A percentile compares a stretch with the other conserved stretches of the same genome.
Conservation (phyloP, 1,140 invertebrate species). For the Dysdera silvatica region DNA sequence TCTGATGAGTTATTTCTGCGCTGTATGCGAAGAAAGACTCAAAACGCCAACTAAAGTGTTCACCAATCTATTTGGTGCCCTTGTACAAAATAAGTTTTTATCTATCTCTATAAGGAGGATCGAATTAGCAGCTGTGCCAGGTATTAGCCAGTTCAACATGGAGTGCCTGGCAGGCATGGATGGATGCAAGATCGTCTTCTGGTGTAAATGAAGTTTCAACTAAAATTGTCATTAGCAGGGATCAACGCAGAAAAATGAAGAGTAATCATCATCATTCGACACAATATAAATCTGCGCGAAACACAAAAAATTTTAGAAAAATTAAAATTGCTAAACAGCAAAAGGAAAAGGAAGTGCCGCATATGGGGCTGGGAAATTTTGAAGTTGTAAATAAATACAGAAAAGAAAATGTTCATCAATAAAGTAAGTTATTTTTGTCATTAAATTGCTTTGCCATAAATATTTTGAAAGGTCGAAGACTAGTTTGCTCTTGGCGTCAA, state of each 20-base stretch:
- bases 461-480: no score
- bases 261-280: neutral
- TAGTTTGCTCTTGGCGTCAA: no score
- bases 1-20: neutral
- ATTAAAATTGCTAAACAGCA: neutral
- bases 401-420: no score
- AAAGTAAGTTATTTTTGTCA: no score
- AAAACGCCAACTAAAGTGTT: no score
- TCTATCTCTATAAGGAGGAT: neutral
- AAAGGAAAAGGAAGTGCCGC: neutral
- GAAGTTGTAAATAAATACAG: no score
- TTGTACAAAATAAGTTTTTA: neutral
- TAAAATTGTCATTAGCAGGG: neutral
- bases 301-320: neutral
- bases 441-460: no score
- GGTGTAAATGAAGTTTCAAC: neutral
- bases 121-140: neutral
- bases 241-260: neutral
- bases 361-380: neutral
- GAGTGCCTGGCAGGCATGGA: neutral
- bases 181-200: neutral
- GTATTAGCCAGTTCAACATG: neutral
- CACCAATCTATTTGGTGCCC: no score
- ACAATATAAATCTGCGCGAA: neutral
- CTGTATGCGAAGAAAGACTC: neutral